These are phyloP conservation scores for Salvator merianae DNA, from an alignment of 2,113 vertebrate genomes.

Conservation along the genomic window DNA sequence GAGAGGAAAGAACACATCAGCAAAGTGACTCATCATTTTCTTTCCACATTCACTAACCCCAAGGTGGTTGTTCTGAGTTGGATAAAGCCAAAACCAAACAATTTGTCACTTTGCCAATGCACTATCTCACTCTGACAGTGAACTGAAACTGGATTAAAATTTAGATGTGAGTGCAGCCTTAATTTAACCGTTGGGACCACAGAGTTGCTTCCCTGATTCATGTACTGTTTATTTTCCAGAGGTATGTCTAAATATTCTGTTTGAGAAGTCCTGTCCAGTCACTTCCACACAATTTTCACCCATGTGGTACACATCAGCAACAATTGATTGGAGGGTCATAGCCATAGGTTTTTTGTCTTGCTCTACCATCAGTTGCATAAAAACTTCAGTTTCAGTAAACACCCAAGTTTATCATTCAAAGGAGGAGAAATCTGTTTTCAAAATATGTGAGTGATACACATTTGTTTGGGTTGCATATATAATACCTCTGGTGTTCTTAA, in stretches of 20 bases:
- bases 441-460: neutral
- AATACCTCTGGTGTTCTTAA: neutral
- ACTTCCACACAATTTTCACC: neutral
- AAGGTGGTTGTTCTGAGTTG: too few relatives aligned
- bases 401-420: neutral
- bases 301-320: neutral
- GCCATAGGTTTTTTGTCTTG: neutral
- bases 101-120: too few relatives aligned
- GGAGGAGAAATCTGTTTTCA: neutral
- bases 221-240: neutral
- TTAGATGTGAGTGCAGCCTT: neutral
- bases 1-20: too few relatives aligned
- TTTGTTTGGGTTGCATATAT: neutral
- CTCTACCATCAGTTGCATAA: neutral
- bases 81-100: too few relatives aligned
- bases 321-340: neutral
- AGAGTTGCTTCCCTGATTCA: neutral
- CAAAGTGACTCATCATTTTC: too few relatives aligned
- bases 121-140: too few relatives aligned
- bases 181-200: neutral
- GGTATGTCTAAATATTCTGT: neutral
- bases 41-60: too few relatives aligned
- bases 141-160: too few relatives aligned
- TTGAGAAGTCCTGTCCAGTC: neutral
- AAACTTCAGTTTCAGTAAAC: neutral